phyloP scores from a whole-genome alignment of 2,888 invertebrate genomes.

The Protophormia terraenovae region DNA sequence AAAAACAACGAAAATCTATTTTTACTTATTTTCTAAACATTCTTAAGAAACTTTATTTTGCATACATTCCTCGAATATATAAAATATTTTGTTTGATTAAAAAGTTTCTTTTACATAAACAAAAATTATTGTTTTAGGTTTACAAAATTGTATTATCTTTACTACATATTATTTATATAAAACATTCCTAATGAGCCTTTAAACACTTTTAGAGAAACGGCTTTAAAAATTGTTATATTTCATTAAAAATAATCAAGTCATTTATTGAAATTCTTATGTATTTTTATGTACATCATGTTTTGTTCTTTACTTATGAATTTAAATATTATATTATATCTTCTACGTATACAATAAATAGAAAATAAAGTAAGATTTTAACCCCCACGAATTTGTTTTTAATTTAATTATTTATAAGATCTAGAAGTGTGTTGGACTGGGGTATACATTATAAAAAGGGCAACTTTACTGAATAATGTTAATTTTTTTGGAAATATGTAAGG shows the following conservation, averaged over 20 bases:
- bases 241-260: constrained; percentile 55
- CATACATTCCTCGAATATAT: constrained; percentile 58
- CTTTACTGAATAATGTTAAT: too few relatives aligned
- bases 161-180: constrained; percentile 27
- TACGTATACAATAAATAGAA: constrained; percentile 4
- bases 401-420: background rate
- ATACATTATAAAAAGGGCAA: too few relatives aligned
- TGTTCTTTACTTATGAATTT: constrained; percentile 41
- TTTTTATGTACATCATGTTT: constrained; percentile 61
- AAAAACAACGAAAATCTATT: constrained; percentile 47
- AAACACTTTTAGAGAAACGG: constrained; percentile 39
- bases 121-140: constrained; percentile 8
- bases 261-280: constrained; percentile 54
- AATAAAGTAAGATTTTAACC: constrained; percentile 62
- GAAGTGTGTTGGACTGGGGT: too few relatives aligned
- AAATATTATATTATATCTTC: constrained; percentile 40
- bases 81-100: constrained; percentile 22
- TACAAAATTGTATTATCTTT: constrained; percentile 1
- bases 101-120: constrained; percentile 12
- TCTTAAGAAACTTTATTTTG: background rate
- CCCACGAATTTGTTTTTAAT: background rate
- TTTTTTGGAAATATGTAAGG: too few relatives aligned
- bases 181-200: constrained; percentile 58
- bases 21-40: constrained; percentile 9
- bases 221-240: constrained; percentile 57